Evolutionary conservation across 2,888 invertebrate genomes (phyloP).

Genomic region (Chrysolina haemoptera): DNA sequence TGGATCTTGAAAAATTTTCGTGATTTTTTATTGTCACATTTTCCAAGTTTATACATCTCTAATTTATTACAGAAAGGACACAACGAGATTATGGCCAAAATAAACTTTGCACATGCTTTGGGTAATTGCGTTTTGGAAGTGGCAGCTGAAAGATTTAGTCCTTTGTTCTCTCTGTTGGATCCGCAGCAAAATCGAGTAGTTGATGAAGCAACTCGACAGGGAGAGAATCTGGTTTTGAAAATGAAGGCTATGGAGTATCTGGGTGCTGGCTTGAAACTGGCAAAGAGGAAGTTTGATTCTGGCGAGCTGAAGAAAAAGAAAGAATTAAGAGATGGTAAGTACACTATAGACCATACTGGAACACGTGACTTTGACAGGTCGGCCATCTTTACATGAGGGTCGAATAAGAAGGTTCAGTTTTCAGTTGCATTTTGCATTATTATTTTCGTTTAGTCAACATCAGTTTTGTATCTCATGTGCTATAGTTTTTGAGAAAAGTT

Average conservation of each 20-base stretch:
- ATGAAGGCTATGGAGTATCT: conserved; percentile 94
- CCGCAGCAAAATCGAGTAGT: conserved; percentile 50
- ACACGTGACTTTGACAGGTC: too few relatives aligned
- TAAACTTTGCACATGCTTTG: conserved; percentile 96
- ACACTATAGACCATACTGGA: too few relatives aligned
- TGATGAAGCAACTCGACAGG: conserved; percentile 71
- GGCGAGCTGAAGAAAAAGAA: conserved; percentile 92
- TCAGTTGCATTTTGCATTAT: too few relatives aligned
- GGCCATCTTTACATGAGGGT: too few relatives aligned
- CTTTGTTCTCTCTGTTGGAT: conserved; percentile 73
- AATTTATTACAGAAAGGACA: conserved; percentile 82
- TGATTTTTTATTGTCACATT: too few relatives aligned
- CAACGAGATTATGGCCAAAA: conserved; percentile 96
- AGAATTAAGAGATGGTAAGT: conserved; percentile 89
- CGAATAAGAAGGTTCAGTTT: too few relatives aligned
- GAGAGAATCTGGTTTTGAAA: conserved; percentile 89
- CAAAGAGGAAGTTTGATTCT: conserved; percentile 87
- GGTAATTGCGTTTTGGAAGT: conserved; percentile 95
- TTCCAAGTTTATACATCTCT: background rate
- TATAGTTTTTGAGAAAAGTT: too few relatives aligned
- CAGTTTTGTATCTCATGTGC: too few relatives aligned
- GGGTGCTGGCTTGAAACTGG: conserved; percentile 93
- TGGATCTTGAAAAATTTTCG: too few relatives aligned
- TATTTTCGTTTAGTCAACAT: too few relatives aligned
- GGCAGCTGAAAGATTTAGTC: conserved; percentile 85